Evolutionary conservation across 2,888 invertebrate genomes (phyloP).

Genomic region (Lacanobia wlatinum): DNA sequence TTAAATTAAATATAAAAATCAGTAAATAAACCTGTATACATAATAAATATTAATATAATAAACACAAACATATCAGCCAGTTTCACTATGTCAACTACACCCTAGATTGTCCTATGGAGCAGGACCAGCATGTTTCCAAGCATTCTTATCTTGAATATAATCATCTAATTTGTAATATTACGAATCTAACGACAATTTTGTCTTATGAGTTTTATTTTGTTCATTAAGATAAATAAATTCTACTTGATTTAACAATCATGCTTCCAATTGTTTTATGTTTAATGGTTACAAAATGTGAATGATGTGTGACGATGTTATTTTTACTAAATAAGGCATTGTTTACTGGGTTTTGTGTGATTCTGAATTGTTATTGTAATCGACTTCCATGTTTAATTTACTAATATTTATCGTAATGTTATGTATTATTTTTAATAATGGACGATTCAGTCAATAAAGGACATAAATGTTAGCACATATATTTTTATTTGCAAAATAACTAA

Average conservation of each 20-base stretch:
- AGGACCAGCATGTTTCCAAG: too few relatives aligned
- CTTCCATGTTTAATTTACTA: constrained; percentile 34
- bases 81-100: too few relatives aligned
- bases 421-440: constrained; percentile 36
- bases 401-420: constrained; percentile 40
- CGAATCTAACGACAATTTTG: constrained; percentile 5
- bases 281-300: too few relatives aligned
- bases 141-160: too few relatives aligned
- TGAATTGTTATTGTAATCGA: constrained; percentile 40
- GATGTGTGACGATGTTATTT: constrained; percentile 7
- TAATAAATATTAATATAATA: too few relatives aligned
- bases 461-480: constrained; percentile 7
- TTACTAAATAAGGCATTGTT: constrained; percentile 19
- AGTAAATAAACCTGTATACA: too few relatives aligned
- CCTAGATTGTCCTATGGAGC: too few relatives aligned
- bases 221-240: neutral
- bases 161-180: too few relatives aligned
- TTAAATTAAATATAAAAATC: too few relatives aligned
- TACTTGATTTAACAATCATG: neutral
- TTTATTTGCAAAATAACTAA: neutral
- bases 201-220: constrained; percentile 18
- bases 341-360: constrained; percentile 21
- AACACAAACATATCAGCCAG: too few relatives aligned
- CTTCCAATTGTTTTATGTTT: too few relatives aligned
- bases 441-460: constrained; percentile 44